phyloP scores from a whole-genome alignment of 2,888 invertebrate species.

The Oligia strigilis region DNA sequence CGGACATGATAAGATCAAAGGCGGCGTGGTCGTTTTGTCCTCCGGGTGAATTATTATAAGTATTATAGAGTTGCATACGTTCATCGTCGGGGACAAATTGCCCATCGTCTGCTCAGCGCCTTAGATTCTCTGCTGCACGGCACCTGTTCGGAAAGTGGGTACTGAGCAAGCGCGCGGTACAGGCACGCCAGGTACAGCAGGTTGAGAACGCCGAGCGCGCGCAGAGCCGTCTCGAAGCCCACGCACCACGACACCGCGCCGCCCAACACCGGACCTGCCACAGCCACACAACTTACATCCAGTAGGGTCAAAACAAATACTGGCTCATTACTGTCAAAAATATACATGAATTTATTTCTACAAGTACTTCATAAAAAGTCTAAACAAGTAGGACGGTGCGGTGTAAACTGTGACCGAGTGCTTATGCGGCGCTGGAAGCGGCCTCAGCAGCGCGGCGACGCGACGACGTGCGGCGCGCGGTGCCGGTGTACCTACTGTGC shows the following conservation, averaged over 20 bases:
- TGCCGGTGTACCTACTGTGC: neutral
- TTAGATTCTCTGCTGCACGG: too few species aligned
- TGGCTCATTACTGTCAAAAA: neutral
- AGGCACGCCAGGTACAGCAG: conserved; percentile 81
- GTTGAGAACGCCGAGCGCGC: conserved; percentile 82
- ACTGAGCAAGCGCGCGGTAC: conserved; percentile 74
- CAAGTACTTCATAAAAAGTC: neutral
- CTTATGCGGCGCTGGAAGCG: conserved; percentile 58
- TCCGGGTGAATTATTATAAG: neutral
- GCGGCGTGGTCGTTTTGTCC: neutral
- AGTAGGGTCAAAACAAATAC: neutral
- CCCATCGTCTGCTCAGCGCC: neutral
- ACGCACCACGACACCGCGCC: conserved; percentile 78
- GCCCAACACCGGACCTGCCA: conserved; percentile 79
- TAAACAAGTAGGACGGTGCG: neutral
- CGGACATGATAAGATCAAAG: too few species aligned
- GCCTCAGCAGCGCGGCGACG: conserved; percentile 74
- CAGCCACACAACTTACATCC: neutral
- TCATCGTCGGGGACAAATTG: neutral
- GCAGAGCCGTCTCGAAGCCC: conserved; percentile 81
- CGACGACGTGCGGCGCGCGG: neutral
- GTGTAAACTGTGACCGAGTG: neutral
- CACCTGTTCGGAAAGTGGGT: conserved; percentile 82
- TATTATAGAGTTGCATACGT: neutral
- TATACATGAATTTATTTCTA: neutral